A percentile compares a stretch with the other conserved stretches of the same genome.
These are phyloP conservation scores for Syritta pipiens DNA, from an alignment of 2,888 invertebrate species.

Conservation along the genomic window DNA sequence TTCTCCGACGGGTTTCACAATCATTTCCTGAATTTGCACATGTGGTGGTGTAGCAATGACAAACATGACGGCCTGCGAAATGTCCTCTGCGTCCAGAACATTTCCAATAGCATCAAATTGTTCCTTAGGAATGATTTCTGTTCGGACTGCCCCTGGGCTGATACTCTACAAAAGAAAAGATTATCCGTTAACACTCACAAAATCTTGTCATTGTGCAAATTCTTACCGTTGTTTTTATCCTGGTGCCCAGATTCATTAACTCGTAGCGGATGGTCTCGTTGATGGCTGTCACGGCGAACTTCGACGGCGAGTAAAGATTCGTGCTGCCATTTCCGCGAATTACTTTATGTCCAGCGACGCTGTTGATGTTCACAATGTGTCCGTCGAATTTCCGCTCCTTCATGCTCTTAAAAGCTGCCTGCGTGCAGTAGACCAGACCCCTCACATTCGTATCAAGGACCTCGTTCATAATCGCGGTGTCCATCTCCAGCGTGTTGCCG, in stretches of 20 bases:
- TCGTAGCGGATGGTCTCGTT: conserved; percentile 77
- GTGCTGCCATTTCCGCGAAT: no score
- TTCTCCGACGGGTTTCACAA: conserved; percentile 20
- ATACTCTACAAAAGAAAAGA: not conserved
- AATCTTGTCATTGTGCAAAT: no score
- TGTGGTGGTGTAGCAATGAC: conserved; percentile 54
- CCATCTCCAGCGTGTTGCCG: conserved; percentile 74
- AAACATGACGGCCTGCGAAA: conserved; percentile 46
- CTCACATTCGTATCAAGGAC: conserved; percentile 80
- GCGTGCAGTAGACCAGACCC: conserved; percentile 79
- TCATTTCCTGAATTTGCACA: conserved; percentile 58
- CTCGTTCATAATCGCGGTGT: conserved; percentile 71
- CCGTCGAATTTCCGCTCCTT: conserved; percentile 75
- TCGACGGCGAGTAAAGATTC: conserved; percentile 76
- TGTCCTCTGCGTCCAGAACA: conserved; percentile 31
- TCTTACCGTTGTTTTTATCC: conserved; percentile 78
- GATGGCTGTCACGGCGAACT: conserved; percentile 76
- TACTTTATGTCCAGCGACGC: conserved; percentile 76
- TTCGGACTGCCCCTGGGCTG: conserved; percentile 79
- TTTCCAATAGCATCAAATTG: conserved; percentile 19
- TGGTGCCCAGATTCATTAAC: conserved; percentile 73
- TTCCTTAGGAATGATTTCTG: conserved; percentile 76
- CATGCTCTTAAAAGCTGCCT: conserved; percentile 80
- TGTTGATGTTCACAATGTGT: conserved; percentile 75
- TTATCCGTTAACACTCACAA: not conserved